Base-by-base conservation (phyloP, 2,797 vertebrate species). In the Harpagifer antarcticus region DNA sequence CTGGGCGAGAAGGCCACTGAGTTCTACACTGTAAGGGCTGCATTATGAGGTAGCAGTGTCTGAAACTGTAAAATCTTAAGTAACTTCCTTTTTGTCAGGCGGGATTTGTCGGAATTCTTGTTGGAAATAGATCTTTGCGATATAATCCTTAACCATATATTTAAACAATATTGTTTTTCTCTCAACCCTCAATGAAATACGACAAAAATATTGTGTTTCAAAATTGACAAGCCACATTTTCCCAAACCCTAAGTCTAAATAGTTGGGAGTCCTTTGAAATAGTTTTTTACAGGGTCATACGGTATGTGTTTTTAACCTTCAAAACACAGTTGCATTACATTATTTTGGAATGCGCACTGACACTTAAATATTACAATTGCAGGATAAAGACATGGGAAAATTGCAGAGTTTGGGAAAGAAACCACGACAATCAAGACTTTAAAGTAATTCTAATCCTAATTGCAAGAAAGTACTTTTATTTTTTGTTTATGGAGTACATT, bases 41-140 rank as follows among this genome's bases (percentile, higher is more conserved):
- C 16, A 17, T 45, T 8, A 57, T 74, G 31, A 70, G 75, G 72
- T 7, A 63, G 54, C 62, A 17, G 23, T 0, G 4, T 63, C 61
- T 57, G 42, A 75, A 66, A 59, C 4, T 1, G 16, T 44, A 6
- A 50, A 50, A 68, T 77, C 20, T 56, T 31, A 33, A 58, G 45
- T 49, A 74, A 70, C 17, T 66, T 42, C 13, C 9, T 13, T 9
- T 43, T 43, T 67, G 75, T 76, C 75, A 43, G 31, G 9, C 0
- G 0, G 56, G 66, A 74, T 73, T 69, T 56, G 52, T 68, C 66
- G 16, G 40, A 14, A 15, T 19, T 42, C 9, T 43, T 8, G 9
- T 12, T 23, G 20, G 44, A 56, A n/a, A 4, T 19, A 17, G 42
- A 17, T 65, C 49, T 55, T 20, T 58, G 40, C 10, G 10, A 14